phyloP scores from a whole-genome alignment of 1,140 invertebrate species.

The Lucilia sericata region DNA sequence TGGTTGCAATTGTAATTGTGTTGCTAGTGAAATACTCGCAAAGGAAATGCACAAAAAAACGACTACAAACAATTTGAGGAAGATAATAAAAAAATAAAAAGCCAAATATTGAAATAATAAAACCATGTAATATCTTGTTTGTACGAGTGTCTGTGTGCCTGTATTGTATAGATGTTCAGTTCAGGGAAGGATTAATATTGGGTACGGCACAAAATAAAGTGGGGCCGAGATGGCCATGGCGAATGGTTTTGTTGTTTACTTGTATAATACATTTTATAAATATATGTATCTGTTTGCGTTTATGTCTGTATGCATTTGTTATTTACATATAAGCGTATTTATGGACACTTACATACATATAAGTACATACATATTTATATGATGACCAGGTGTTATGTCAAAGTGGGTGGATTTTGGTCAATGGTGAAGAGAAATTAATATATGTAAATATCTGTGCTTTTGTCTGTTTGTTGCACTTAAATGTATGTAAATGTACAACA shows the following conservation, averaged over 20 bases:
- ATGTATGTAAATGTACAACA: no score
- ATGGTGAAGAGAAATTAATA: neutral
- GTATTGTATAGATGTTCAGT: neutral
- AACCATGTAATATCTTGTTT: neutral
- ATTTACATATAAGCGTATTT: no score
- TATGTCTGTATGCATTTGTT: neutral
- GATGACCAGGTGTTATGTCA: conserved; percentile 29
- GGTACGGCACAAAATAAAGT: no score
- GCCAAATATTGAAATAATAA: no score
- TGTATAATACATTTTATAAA: conserved; percentile 31
- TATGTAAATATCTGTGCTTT: neutral
- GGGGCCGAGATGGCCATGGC: no score
- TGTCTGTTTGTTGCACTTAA: neutral
- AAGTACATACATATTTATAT: neutral
- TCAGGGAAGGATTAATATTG: no score
- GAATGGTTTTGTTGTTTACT: conserved; percentile 25
- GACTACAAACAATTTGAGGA: neutral
- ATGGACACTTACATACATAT: neutral
- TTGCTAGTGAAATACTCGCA: neutral
- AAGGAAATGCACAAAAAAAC: neutral
- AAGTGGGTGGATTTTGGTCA: neutral
- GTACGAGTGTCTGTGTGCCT: neutral
- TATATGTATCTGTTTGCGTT: neutral
- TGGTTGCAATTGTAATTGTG: neutral
- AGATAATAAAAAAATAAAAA: no score